Evolutionary conservation across 2,888 invertebrate genomes (phyloP), one percentile per base, ranked within the genome.

Genomic region (Aleiodes leptofemur): DNA sequence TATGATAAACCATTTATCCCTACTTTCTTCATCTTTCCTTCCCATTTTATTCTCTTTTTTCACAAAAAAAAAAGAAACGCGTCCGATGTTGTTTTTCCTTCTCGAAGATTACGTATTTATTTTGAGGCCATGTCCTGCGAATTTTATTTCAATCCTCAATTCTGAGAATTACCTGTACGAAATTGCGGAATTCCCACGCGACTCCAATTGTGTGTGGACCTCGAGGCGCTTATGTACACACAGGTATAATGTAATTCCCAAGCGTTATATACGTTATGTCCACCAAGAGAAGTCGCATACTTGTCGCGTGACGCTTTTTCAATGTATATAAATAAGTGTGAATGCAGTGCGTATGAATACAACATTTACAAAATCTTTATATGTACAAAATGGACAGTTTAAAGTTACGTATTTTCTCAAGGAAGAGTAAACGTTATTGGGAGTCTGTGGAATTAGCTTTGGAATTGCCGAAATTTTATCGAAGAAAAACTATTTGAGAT

Each of bases 231-330:
- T 43, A 61, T 11, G 61, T 43, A 61, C 16, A 13, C 61, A n/a
- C 38, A 38, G 38, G n/a, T 23, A 16, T 61, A 23, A 59, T 61
- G 23, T 61, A 31, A 59, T 69, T 75, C 56, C 16, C 38, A 16
- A 66, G 68, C 73, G 14, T 13, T 48, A 59, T 14, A 55, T 31
- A 16, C n/a, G 57, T 64, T 43, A 16, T 48, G 38, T 56, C 72
- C 64, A 69, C 48, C 53, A 48, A 55, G 59, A 51, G 53, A 73
- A 74, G 74, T 78, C 79, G 70, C 78, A 81, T 78, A 83, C 59
- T 78, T 79, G 77, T 81, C 79, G 79, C 79, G 77, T 79, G 82
- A 83, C 82, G 78, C 56, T 72, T 68, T 50, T 43, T 55, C 23
- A 64, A 29, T 64, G 38, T 34, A 48, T 34, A 56, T 38, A 56